Evolutionary conservation across 2,797 vertebrate genomes (phyloP).

Genomic region (Alfaro cultratus): DNA sequence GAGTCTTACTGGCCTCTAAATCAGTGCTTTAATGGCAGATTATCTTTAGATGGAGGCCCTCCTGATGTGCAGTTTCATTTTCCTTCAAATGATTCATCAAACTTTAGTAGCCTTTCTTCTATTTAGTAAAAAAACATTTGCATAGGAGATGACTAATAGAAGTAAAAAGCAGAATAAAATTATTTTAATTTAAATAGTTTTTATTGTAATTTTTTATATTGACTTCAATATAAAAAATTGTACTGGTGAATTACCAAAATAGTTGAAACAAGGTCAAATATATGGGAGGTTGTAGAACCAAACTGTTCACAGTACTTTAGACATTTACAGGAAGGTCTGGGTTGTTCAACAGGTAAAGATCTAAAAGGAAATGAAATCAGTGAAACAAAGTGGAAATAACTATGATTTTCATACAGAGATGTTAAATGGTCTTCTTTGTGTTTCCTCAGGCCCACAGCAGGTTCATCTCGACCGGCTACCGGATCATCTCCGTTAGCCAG

Average conservation of each 20-base stretch:
- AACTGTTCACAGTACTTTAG: neutral
- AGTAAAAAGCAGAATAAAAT: neutral
- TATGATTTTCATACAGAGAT: neutral
- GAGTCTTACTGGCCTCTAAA: conserved; percentile 1
- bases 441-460: conserved; percentile 63
- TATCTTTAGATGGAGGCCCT: neutral
- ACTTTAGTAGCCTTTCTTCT: neutral
- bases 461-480: conserved; percentile 64
- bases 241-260: neutral
- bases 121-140: neutral
- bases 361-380: neutral
- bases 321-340: neutral
- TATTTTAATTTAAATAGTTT: neutral
- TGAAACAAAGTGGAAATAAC: neutral
- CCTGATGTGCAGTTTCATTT: conserved; percentile 1
- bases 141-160: neutral
- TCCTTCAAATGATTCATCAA: neutral
- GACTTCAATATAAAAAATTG: too few species aligned
- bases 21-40: conserved; percentile 12
- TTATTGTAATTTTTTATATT: too few species aligned
- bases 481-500: conserved; percentile 56
- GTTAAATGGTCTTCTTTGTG: conserved; percentile 1
- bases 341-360: neutral
- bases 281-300: neutral
- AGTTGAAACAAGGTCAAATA: neutral